These are phyloP conservation scores for Apostichopus leukothele DNA, from an alignment of 53 echinoderm and acorn worm species.

Conservation along the genomic window DNA sequence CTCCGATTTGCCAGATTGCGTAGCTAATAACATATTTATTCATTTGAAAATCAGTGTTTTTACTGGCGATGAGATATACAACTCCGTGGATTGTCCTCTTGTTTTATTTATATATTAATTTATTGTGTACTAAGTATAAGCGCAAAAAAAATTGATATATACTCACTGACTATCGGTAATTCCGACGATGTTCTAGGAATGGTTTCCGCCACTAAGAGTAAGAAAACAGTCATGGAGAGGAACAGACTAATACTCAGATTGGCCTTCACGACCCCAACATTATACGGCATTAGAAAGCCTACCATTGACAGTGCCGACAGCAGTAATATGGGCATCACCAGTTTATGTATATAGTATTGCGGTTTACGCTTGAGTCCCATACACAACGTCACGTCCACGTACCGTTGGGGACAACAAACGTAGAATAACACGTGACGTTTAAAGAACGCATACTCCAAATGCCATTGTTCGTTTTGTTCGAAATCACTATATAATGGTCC, in stretches of 20 bases:
- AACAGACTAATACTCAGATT: constrained; percentile 93
- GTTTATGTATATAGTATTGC: constrained; percentile 93
- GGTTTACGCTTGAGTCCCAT: constrained; percentile 80
- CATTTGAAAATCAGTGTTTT: too few species aligned
- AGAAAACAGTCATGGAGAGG: constrained; percentile 93
- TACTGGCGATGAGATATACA: too few species aligned
- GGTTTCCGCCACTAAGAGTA: constrained; percentile 92
- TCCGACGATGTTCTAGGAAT: constrained; percentile 91
- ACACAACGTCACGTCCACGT: constrained; percentile 86
- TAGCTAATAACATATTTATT: too few species aligned
- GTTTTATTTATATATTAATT: too few species aligned
- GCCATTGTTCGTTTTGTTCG: constrained; percentile 85
- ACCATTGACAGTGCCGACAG: constrained; percentile 93
- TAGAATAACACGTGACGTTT: constrained; percentile 66
- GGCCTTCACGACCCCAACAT: constrained; percentile 97
- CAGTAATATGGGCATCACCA: constrained; percentile 94
- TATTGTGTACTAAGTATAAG: too few species aligned
- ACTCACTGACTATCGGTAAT: constrained; percentile 92
- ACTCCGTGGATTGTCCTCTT: too few species aligned
- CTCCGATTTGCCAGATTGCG: too few species aligned
- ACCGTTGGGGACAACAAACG: constrained; percentile 73
- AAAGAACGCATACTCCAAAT: constrained; percentile 65
- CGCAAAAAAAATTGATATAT: background rate
- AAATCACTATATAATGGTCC: constrained; percentile 62
- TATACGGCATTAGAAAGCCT: constrained; percentile 98